phyloP scores from a whole-genome alignment of 2,113 vertebrate species.

The Asarcornis scutulata region DNA sequence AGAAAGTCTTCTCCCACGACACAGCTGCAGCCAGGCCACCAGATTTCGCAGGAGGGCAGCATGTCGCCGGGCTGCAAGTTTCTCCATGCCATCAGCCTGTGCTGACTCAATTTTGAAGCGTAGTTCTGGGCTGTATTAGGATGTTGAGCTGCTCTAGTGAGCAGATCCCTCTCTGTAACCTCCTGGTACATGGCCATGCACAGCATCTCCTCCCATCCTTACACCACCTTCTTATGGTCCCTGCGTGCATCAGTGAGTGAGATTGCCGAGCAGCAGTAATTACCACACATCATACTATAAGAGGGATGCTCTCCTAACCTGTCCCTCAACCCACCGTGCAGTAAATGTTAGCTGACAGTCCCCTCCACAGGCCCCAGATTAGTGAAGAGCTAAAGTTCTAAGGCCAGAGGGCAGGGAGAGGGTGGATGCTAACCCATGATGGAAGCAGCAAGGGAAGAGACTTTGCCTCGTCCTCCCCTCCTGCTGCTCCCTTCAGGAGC shows the following conservation, averaged over 20 bases:
- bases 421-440: background rate
- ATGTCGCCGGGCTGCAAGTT: too few relatives aligned
- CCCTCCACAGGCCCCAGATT: accelerated
- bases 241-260: background rate
- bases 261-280: background rate
- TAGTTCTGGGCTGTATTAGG: too few relatives aligned
- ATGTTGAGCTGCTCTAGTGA: too few relatives aligned
- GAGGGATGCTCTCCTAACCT: background rate
- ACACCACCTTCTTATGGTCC: background rate
- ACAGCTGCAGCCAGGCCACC: background rate
- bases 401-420: background rate
- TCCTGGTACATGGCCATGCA: background rate
- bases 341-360: background rate
- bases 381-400: accelerated
- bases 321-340: background rate
- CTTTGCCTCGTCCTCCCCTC: background rate
- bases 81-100: too few relatives aligned
- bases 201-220: background rate
- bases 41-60: background rate
- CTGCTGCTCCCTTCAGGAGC: background rate
- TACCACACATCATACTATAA: accelerated
- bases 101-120: too few relatives aligned
- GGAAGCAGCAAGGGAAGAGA: background rate
- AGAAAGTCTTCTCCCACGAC: background rate
- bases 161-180: background rate